Conservation (phyloP, 2,797 vertebrate species). For the Pipistrellus kuhlii region DNA sequence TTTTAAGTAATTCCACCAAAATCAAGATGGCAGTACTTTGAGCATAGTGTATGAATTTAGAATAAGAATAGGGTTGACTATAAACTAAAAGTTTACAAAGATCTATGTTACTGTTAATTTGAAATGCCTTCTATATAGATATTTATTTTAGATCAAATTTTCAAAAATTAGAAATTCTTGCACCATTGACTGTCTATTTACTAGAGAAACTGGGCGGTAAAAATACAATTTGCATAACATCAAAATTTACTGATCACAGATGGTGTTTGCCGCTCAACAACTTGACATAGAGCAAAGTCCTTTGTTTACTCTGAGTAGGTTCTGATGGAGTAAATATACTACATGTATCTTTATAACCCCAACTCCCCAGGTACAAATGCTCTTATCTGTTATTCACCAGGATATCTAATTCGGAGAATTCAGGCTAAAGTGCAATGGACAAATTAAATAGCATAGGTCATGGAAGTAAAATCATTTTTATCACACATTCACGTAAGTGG, state of each 20-base stretch:
- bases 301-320: conserved; percentile 2
- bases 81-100: conserved; percentile 18
- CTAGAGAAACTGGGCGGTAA: conserved; percentile 44
- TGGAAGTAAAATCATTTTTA: conserved; percentile 56
- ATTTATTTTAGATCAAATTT: conserved; percentile 54
- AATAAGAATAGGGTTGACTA: not conserved
- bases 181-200: conserved; percentile 20
- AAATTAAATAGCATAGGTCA: conserved; percentile 19
- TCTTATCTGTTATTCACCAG: not conserved
- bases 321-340: not conserved
- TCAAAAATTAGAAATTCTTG: conserved; percentile 48
- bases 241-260: conserved; percentile 2
- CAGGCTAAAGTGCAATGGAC: not conserved
- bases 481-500: not conserved
- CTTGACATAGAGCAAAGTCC: conserved; percentile 16
- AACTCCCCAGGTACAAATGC: not conserved
- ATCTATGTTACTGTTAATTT: conserved; percentile 31
- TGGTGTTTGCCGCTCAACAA: conserved; percentile 25
- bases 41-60: conserved; percentile 38
- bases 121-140: not conserved
- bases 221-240: not conserved
- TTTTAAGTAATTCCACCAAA: not conserved
- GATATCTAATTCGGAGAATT: conserved; percentile 54
- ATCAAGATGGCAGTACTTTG: conserved; percentile 27
- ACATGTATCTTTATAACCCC: conserved; percentile 43